These are phyloP conservation scores for Armadillidium nasatum DNA, from an alignment of 1,140 invertebrate species.

Conservation along the genomic window DNA sequence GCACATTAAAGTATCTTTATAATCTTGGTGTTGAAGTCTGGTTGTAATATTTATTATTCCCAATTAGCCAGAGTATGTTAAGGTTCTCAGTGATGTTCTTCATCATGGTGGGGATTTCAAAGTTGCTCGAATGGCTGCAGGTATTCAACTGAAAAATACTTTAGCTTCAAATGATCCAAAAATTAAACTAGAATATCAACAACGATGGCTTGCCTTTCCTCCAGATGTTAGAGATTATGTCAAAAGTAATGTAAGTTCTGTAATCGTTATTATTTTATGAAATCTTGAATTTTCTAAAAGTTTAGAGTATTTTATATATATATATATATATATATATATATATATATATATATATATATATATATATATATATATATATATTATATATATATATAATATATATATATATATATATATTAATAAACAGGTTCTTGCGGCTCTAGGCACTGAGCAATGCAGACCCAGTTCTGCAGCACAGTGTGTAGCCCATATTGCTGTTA, in stretches of 20 bases:
- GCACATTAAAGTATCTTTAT: too few relatives aligned
- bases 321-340: too few relatives aligned
- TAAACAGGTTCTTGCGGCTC: conserved; percentile 74
- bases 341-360: too few relatives aligned
- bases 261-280: neutral
- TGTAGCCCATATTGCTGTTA: conserved; percentile 95
- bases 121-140: conserved; percentile 94
- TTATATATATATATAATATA: too few relatives aligned
- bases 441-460: conserved; percentile 90
- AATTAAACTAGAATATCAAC: conserved; percentile 76
- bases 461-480: conserved; percentile 97
- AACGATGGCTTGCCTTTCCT: conserved; percentile 84
- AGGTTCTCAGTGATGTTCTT: conserved; percentile 87
- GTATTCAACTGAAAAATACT: conserved; percentile 96
- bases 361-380: too few relatives aligned
- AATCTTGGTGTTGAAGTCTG: neutral
- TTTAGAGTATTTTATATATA: too few relatives aligned
- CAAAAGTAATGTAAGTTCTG: conserved; percentile 84
- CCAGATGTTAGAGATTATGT: conserved; percentile 80
- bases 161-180: conserved; percentile 90
- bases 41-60: neutral
- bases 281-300: too few relatives aligned
- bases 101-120: conserved; percentile 80
- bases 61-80: conserved; percentile 77
- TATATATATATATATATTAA: too few relatives aligned